These are phyloP conservation scores for Melanostoma mellinum DNA, from an alignment of 2,888 invertebrate species.

Conservation along the genomic window DNA sequence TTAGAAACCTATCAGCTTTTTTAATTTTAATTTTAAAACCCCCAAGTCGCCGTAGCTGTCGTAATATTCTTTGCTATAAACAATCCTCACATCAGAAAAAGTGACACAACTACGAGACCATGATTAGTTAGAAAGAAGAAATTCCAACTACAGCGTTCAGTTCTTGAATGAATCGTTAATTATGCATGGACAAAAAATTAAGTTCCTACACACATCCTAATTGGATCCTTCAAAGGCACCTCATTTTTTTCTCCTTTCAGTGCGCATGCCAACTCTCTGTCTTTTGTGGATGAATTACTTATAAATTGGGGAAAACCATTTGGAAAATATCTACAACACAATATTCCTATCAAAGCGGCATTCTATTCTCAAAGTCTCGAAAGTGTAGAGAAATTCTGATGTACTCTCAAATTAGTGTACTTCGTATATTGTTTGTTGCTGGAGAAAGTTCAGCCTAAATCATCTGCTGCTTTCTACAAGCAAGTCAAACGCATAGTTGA, in stretches of 20 bases:
- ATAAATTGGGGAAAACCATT: slow-evolving; percentile 19
- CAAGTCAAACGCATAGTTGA: slow-evolving; percentile 36
- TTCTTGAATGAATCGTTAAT: slow-evolving; percentile 25
- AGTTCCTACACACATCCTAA: slow-evolving; percentile 47
- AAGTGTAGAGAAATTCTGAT: slow-evolving; percentile 23
- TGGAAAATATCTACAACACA: background rate
- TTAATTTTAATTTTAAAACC: too few species aligned
- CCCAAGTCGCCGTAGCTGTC: too few species aligned
- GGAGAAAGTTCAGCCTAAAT: slow-evolving; percentile 29
- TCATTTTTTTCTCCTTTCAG: slow-evolving; percentile 5
- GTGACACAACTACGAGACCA: too few species aligned
- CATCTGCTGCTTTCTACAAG: slow-evolving; percentile 5
- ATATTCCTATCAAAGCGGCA: background rate
- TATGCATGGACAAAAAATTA: slow-evolving; percentile 29
- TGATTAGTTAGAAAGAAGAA: background rate
- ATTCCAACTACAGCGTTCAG: slow-evolving; percentile 2
- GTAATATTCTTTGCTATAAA: too few species aligned
- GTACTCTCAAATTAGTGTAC: too few species aligned
- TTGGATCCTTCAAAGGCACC: slow-evolving; percentile 51
- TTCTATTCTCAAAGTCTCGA: background rate
- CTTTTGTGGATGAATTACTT: slow-evolving; percentile 7
- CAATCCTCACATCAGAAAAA: too few species aligned
- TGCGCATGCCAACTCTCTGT: slow-evolving; percentile 49
- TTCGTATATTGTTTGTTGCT: background rate
- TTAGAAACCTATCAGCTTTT: too few species aligned